Percentiles rank a stretch among this genome's conserved stretches.
These are phyloP conservation scores for Malaclemys terrapin DNA, from an alignment of 2,113 vertebrate species.

Conservation along the genomic window DNA sequence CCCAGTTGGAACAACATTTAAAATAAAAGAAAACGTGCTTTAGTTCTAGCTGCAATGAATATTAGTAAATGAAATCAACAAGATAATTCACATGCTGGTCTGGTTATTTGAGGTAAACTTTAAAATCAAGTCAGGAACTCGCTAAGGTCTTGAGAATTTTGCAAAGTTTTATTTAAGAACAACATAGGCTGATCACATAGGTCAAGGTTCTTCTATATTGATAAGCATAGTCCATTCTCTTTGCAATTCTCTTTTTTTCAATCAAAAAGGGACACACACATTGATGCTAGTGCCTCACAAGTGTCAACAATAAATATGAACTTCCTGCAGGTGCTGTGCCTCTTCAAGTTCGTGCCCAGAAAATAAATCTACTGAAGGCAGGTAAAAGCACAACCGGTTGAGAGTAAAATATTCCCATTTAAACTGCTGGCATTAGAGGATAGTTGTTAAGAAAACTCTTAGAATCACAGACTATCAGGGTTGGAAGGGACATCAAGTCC, in stretches of 20 bases:
- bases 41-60: not conserved
- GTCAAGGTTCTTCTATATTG: not conserved
- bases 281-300: not conserved
- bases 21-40: not conserved
- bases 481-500: too few species aligned
- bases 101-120: not conserved
- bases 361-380: not conserved
- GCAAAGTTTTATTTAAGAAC: not conserved
- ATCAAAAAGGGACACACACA: not conserved
- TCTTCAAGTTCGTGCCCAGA: not conserved
- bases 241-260: not conserved
- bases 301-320: not conserved
- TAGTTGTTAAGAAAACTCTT: not conserved
- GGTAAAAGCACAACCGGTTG: not conserved
- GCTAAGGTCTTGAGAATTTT: not conserved
- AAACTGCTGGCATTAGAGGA: not conserved
- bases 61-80: not conserved
- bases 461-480: too few species aligned
- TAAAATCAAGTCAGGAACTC: not conserved
- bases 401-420: not conserved
- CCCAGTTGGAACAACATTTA: not conserved
- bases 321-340: not conserved
- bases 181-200: not conserved
- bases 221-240: not conserved
- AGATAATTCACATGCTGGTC: not conserved